Conservation (phyloP, 2,797 vertebrate genomes). For the Hirundo rustica region DNA sequence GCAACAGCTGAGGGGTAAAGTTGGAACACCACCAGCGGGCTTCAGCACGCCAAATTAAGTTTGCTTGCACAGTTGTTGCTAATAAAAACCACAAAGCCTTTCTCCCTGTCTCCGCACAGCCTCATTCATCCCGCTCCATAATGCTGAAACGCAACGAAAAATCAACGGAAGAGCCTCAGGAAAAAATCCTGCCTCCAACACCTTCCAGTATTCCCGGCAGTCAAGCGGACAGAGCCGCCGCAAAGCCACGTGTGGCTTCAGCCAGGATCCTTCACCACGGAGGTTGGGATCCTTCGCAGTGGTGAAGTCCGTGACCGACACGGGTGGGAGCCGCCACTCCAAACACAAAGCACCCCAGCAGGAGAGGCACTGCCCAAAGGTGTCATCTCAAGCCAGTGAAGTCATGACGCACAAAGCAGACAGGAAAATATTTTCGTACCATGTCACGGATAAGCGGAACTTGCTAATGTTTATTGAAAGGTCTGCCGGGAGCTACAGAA, state of each 20-base stretch:
- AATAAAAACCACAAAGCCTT: constrained; percentile 51
- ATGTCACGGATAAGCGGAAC: neutral
- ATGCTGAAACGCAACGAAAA: neutral
- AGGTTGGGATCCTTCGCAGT: neutral
- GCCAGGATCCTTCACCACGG: neutral
- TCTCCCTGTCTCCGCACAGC: neutral
- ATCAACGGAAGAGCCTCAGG: neutral
- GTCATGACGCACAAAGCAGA: constrained; percentile 35
- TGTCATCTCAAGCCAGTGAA: constrained; percentile 37
- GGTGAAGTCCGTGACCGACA: neutral
- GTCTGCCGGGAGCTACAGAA: neutral
- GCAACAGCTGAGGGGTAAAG: constrained; percentile 64
- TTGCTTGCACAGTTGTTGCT: constrained; percentile 56
- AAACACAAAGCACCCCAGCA: constrained; percentile 21
- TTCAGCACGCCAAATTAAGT: constrained; percentile 45
- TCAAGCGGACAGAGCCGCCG: accelerated
- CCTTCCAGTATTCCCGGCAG: neutral
- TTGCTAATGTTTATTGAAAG: neutral
- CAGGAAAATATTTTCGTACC: constrained; percentile 28
- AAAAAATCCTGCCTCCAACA: neutral
- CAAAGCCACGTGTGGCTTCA: neutral
- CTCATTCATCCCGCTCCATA: constrained; percentile 12
- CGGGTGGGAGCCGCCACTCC: neutral
- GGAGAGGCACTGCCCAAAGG: constrained; percentile 24
- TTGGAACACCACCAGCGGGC: constrained; percentile 31